phyloP scores from a whole-genome alignment of 2,797 vertebrate species.

The Momotus momota region DNA sequence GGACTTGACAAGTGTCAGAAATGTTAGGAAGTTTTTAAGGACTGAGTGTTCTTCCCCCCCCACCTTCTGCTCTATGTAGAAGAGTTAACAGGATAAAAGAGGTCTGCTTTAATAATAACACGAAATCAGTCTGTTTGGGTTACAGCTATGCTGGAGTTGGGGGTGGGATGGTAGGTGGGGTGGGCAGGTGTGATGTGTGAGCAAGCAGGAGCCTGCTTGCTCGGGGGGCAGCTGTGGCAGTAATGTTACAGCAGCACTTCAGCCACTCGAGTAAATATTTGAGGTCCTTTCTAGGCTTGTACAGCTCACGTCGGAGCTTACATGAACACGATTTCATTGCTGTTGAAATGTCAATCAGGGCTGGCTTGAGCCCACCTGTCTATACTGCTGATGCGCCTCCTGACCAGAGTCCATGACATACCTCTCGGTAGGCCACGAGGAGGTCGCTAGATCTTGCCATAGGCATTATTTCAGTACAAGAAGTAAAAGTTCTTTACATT shows the following conservation, averaged over 20 bases:
- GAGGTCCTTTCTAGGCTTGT: not conserved
- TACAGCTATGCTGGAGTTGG: not conserved
- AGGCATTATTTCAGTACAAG: not conserved
- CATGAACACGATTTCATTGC: not conserved
- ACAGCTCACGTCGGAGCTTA: not conserved
- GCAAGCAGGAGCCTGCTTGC: not conserved
- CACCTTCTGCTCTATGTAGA: not conserved
- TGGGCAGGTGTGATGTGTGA: no score
- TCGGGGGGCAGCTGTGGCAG: not conserved
- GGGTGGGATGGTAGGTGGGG: not conserved
- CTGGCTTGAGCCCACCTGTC: not conserved
- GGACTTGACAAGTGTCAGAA: not conserved
- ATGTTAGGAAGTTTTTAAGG: not conserved
- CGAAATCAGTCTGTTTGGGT: not conserved
- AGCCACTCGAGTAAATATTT: not conserved
- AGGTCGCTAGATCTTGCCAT: not conserved
- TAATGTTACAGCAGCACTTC: not conserved
- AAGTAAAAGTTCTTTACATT: not conserved
- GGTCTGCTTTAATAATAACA: not conserved
- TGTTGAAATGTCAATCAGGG: not conserved
- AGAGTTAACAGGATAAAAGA: not conserved
- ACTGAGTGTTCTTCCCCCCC: rapidly evolving
- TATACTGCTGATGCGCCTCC: not conserved
- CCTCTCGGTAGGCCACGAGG: not conserved
- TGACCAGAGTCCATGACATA: rapidly evolving